A percentile compares a stretch with the other conserved stretches of the same genome.
Evolutionary conservation across 2,888 invertebrate genomes (phyloP).

Genomic region (Calliphora vomitoria): DNA sequence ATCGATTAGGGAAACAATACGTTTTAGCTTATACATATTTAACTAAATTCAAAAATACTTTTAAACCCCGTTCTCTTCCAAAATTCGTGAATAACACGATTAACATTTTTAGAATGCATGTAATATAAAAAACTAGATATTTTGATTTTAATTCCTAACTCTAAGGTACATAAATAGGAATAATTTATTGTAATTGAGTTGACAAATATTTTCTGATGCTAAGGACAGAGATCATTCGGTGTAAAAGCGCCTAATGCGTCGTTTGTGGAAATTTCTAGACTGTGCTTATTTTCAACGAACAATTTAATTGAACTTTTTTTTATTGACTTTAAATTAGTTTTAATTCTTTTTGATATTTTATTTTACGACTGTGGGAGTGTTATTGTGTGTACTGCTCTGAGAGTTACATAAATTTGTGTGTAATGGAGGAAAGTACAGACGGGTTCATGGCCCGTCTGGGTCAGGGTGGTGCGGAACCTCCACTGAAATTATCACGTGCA

Average conservation of each 20-base stretch:
- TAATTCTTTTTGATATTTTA: neutral
- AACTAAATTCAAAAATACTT: no score
- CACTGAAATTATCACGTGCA: neutral
- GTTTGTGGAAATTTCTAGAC: neutral
- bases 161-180: no score
- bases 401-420: neutral
- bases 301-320: neutral
- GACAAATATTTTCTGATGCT: no score
- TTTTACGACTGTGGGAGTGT: neutral
- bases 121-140: no score
- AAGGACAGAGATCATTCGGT: no score
- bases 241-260: neutral
- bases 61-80: no score
- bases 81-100: no score
- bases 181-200: no score
- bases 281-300: neutral
- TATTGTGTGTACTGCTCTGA: neutral
- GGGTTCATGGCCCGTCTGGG: neutral
- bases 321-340: neutral
- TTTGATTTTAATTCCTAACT: no score
- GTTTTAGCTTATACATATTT: no score
- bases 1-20: no score
- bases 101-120: no score
- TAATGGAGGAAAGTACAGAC: neutral
- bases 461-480: neutral